phyloP scores from a whole-genome alignment of 2,113 vertebrate species.

The Mellivora capensis region DNA sequence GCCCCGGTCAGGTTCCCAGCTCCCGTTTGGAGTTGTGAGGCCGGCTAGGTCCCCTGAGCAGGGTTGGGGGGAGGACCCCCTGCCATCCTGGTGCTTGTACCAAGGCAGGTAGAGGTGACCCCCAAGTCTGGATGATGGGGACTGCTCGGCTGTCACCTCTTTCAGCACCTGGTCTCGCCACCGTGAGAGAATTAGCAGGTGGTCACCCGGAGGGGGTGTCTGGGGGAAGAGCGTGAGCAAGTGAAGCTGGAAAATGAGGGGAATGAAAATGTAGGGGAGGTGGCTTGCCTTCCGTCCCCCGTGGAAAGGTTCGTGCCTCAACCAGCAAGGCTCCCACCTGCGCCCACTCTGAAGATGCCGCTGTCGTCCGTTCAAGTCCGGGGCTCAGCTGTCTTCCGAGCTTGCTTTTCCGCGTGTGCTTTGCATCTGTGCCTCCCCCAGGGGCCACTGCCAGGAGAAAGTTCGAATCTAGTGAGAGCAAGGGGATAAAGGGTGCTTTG shows the following conservation, averaged over 20 bases:
- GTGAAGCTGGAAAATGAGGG: slow-evolving; percentile 39
- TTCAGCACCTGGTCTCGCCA: slow-evolving; percentile 60
- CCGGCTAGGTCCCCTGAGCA: slow-evolving; percentile 30
- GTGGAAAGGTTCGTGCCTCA: background rate
- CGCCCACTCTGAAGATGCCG: background rate
- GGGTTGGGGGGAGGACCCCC: slow-evolving; percentile 22
- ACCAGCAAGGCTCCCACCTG: background rate
- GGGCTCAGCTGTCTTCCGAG: background rate
- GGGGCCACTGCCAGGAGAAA: background rate
- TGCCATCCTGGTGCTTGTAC: slow-evolving; percentile 53
- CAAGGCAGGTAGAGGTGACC: slow-evolving; percentile 61
- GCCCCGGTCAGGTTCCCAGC: background rate
- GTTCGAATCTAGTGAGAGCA: slow-evolving; percentile 1
- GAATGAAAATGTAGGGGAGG: slow-evolving; percentile 17
- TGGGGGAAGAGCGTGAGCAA: slow-evolving; percentile 20
- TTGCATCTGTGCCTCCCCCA: background rate
- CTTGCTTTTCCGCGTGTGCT: background rate
- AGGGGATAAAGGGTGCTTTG: background rate
- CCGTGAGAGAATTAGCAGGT: slow-evolving; percentile 64
- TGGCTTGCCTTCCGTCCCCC: background rate
- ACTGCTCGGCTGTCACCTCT: slow-evolving; percentile 10
- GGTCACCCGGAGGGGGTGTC: background rate
- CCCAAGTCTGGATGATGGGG: slow-evolving; percentile 35
- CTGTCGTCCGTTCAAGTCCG: background rate
- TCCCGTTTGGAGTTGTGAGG: slow-evolving; percentile 47